Conservation (phyloP, 2,888 invertebrate species). For the Drosophila vallismaia region DNA sequence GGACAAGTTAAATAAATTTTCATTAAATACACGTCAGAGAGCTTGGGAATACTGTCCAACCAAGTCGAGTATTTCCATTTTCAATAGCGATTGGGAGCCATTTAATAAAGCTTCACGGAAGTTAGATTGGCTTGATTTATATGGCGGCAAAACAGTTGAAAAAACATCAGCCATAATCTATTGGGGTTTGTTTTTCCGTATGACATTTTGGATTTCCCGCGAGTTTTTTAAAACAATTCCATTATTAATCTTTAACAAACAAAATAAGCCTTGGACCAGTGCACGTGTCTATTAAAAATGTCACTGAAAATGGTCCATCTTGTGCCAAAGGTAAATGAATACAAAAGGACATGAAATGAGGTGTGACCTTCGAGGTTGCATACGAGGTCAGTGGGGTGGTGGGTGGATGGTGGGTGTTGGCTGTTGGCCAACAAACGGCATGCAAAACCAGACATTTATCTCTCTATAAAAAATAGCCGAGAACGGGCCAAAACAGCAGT, state of each 20-base stretch:
- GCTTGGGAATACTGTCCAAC: constrained; percentile 13
- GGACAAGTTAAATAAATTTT: constrained; percentile 7
- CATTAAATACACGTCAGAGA: constrained; percentile 1
- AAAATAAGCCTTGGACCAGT: constrained; percentile 11
- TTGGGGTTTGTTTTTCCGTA: not conserved
- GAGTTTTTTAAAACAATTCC: not conserved
- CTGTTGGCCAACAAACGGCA: constrained; percentile 56
- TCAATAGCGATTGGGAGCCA: constrained; percentile 1
- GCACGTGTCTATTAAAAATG: constrained; percentile 31
- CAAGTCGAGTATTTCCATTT: not conserved
- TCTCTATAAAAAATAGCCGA: constrained; percentile 60
- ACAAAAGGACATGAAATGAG: constrained; percentile 10
- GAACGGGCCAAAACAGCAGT: constrained; percentile 29
- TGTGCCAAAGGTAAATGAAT: constrained; percentile 16
- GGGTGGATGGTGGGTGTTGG: not conserved
- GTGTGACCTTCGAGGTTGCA: constrained; percentile 23
- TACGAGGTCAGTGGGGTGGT: constrained; percentile 18
- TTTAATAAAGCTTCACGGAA: not conserved
- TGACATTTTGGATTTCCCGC: not conserved
- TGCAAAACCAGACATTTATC: constrained; percentile 65
- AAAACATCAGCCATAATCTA: not conserved
- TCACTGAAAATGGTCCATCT: constrained; percentile 15
- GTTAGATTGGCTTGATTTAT: not conserved
- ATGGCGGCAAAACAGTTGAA: constrained; percentile 1
- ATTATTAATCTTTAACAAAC: constrained; percentile 10